Evolutionary conservation across 2,797 vertebrate species (phyloP), one percentile per base, ranked within the genome.

Genomic region (Botia kubotai): DNA sequence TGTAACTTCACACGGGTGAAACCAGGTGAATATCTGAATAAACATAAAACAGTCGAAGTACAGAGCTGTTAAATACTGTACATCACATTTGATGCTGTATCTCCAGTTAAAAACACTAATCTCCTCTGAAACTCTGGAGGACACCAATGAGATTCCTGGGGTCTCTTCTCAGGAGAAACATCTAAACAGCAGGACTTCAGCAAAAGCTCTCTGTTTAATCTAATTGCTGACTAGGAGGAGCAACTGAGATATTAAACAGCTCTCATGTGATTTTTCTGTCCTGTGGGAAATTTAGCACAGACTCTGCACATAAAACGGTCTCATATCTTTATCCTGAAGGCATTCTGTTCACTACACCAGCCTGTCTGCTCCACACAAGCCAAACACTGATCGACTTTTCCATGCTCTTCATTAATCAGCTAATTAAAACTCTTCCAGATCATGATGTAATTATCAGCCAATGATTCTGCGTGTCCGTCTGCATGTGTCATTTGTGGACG

Each of bases 361-460:
- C 66, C 66, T 69, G 46, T 48, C 48, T 63, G 36, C 29, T 36
- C 63, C 17, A 63, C 72, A 82, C 79, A 72, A 53, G 78, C 69
- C 86, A 83, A 73, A 66, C 74, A 91, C 87, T 85, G 83, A 90
- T 78, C 43, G 63, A 14, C 43, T 72, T 26, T n/a, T 43, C 21
- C 43, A 26, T 55, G 10, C 53, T 48, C 75, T 60, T 82, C 77
- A 80, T 67, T 85, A 48, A 84, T 89, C 81, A 90, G 87, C 85
- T 92, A 91, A 93, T 93, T 92, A 91, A 89, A 81, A 92, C 85
- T 81, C 78, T 83, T 85, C 83, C 76, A 58, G 77, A 80, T 76
- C 80, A 85, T 80, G 19, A 83, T 88, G 86, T 90, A 87, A 91
- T 91, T 90, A 91, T 72, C 88, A 87, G 83, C 69, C 85, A 90